A percentile compares a stretch with the other conserved stretches of the same genome.
Conservation (phyloP, 2,888 invertebrate genomes). For the Encarsia formosa region DNA sequence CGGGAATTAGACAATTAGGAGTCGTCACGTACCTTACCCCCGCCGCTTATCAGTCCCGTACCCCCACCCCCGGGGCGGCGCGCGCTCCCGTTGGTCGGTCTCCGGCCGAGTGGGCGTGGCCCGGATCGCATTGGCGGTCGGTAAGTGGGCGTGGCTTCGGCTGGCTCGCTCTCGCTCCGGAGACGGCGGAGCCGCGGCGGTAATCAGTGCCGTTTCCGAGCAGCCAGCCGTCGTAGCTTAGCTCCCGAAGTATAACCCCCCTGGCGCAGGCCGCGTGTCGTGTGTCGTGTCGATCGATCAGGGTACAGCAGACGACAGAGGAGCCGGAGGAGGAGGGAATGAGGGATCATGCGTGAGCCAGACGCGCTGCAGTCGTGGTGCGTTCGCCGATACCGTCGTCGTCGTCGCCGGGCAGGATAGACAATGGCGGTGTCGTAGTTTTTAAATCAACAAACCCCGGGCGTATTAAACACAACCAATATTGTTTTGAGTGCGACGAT, state of each 20-base stretch:
- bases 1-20: constrained; percentile 53
- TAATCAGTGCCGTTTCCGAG: constrained; percentile 51
- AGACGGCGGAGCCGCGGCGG: constrained; percentile 36
- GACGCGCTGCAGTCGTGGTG: too few relatives aligned
- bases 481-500: too few relatives aligned
- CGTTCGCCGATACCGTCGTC: too few relatives aligned
- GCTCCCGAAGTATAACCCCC: too few relatives aligned
- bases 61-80: constrained; percentile 1
- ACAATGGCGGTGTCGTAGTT: too few relatives aligned
- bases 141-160: constrained; percentile 32
- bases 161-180: constrained; percentile 33
- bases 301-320: background rate
- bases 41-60: constrained; percentile 1
- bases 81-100: constrained; percentile 6
- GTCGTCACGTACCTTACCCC: constrained; percentile 47
- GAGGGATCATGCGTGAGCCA: too few relatives aligned
- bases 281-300: background rate
- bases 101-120: background rate
- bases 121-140: constrained; percentile 19
- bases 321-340: background rate
- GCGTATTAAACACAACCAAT: too few relatives aligned
- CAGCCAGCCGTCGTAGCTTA: background rate
- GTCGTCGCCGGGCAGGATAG: too few relatives aligned
- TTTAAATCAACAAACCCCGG: too few relatives aligned
- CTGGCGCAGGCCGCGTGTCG: background rate